Conservation (phyloP, 2,888 invertebrate genomes). For the Pyrrhosoma nymphula region DNA sequence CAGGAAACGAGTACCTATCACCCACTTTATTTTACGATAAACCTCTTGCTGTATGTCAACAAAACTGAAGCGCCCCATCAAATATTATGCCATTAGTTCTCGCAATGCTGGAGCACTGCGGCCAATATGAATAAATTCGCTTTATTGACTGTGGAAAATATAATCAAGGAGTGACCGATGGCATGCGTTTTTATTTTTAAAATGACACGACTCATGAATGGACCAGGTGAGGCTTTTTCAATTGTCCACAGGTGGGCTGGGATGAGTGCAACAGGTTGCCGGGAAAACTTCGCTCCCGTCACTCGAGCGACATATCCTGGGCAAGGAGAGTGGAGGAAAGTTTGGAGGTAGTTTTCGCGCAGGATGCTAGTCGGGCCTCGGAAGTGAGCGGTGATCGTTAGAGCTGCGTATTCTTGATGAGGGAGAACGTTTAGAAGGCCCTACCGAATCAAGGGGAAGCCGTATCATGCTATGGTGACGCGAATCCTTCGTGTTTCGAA, state of each 20-base stretch:
- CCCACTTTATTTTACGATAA: too few species aligned
- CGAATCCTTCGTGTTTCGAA: not conserved
- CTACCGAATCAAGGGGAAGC: too few species aligned
- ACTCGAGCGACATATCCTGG: not conserved
- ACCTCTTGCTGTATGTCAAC: too few species aligned
- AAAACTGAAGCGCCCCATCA: too few species aligned
- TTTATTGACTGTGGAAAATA: too few species aligned
- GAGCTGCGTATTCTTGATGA: not conserved
- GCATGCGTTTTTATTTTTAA: not conserved
- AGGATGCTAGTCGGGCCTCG: not conserved
- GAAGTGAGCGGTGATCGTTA: not conserved
- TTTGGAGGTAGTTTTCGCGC: not conserved
- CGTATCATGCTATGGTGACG: too few species aligned
- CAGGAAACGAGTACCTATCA: too few species aligned
- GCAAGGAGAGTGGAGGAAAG: not conserved
- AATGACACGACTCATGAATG: not conserved
- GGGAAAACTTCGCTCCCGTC: slow-evolving; percentile 21
- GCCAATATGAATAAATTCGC: too few species aligned
- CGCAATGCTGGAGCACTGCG: too few species aligned
- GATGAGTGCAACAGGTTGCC: slow-evolving; percentile 55
- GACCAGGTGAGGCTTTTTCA: slow-evolving; percentile 41
- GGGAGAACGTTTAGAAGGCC: too few species aligned
- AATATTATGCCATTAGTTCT: too few species aligned
- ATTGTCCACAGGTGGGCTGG: slow-evolving; percentile 57
- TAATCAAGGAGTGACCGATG: too few species aligned